Evolutionary conservation across 2,888 invertebrate genomes (phyloP), one percentile per base, ranked within the genome.

Genomic region (Sinhomidia bicolor): DNA sequence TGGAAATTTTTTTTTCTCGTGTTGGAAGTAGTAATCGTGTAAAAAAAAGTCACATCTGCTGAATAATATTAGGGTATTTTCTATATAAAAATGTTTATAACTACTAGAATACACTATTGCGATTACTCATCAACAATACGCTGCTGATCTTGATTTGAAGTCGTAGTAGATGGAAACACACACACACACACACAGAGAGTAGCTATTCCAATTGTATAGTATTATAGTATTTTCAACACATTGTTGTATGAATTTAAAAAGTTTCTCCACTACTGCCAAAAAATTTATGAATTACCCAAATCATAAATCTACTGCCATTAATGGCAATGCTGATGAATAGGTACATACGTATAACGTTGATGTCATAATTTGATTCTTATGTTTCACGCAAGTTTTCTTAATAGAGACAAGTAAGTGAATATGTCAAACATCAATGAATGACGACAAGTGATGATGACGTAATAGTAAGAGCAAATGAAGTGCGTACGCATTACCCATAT

Each of bases 351-450:
- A n/a, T n/a, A n/a, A n/a, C n/a, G n/a, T 51, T 76, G 51, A 76
- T 51, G 76, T 76, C 76, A 51, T n/a, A 20, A 12, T 9, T 2
- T 14, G 26, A 36, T 36, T 12, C 29, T 68, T 3, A 10, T 65
- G 32, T n/a, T 12, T 5, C 36, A 14, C 17, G 23, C 41, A 17
- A 51, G 51, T 29, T 17, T 76, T 29, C 36, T 76, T 51, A 10
- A 76, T 51, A n/a, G n/a, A n/a, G 51, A 47, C 76, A 29, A 51
- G 26, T n/a, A 51, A 76, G 26, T n/a, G 76, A 76, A 51, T 44
- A 71, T 71, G 68, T 71, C 68, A 41, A 71, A 71, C 17, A 17
- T 71, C n/a, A n/a, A n/a, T n/a, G n/a, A n/a, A n/a, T n/a, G n/a
- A 20, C 41, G 68, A 71, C 68, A 71, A 20, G 68, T 44, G 68